These are phyloP conservation scores for Amblyopsis hoosieri DNA, from an alignment of 2,797 vertebrate species.

Conservation along the genomic window DNA sequence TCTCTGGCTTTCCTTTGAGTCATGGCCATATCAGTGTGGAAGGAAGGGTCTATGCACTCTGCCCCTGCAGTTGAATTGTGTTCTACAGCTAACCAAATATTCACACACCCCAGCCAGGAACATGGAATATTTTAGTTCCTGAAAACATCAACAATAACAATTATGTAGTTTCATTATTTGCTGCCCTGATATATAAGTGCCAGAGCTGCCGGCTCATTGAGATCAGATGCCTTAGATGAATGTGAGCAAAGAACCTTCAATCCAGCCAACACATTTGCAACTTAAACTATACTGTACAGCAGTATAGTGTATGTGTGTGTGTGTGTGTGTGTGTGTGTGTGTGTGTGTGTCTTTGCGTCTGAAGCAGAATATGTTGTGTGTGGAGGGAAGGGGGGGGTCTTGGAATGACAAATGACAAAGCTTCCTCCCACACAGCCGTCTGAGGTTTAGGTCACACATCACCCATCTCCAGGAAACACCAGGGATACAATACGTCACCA, in stretches of 20 bases:
- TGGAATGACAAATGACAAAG: constrained; percentile 21
- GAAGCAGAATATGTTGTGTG: not conserved
- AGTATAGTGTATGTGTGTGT: not conserved
- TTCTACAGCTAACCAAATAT: constrained; percentile 14
- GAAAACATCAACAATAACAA: constrained; percentile 14
- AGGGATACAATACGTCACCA: constrained; percentile 27
- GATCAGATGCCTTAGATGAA: too few species aligned
- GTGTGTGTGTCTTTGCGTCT: not conserved
- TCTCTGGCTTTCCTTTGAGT: constrained; percentile 36
- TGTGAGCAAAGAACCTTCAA: too few species aligned
- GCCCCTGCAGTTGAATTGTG: constrained; percentile 15
- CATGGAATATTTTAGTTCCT: constrained; percentile 15
- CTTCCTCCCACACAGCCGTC: constrained; percentile 18
- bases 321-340: constrained; percentile 1
- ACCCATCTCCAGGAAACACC: constrained; percentile 8
- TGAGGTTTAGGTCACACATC: not conserved
- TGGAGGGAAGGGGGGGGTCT: not conserved
- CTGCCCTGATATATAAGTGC: constrained; percentile 4
- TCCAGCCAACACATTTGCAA: not conserved
- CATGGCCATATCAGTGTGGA: constrained; percentile 54
- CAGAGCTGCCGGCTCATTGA: not conserved
- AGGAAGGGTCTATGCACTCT: constrained; percentile 46
- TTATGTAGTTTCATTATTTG: not conserved
- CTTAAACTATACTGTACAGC: not conserved
- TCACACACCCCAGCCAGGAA: constrained; percentile 10